Evolutionary conservation across 2,113 vertebrate species (phyloP), one percentile per base, ranked within the genome.

Genomic region (Gnathonemus longibarbis): DNA sequence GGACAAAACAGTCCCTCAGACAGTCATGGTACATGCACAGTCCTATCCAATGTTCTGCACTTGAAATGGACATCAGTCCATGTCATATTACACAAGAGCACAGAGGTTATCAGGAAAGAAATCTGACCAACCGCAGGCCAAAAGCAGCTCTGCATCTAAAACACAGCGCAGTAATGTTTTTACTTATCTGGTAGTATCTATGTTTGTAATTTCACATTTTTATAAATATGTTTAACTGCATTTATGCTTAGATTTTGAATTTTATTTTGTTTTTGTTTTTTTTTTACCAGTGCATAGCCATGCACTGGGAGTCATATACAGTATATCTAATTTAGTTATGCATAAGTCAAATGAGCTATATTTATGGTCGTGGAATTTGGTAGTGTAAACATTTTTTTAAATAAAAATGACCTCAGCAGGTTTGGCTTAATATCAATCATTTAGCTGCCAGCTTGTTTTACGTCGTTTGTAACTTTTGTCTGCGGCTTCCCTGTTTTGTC

Each of bases 401-500:
- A 42, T 42, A 80, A 42, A 42, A 80, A 80, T 42, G 35, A 80
- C 17, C 31, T 80, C 74, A 80, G 31, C 74, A 80, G 13, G 13
- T 13, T 80, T 2, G 74, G 35, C 5, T 42, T 39, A 42, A 42
- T 42, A 19, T 86, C 48, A 48, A 0, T 27, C 15, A 35, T 53
- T 17, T 11, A 87, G 31, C 15, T 53, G 15, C 27, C 5, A 15
- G 85, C 84, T 31, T 31, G 46, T 87, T n/a, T 50, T 86, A 10
- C 45, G 45, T 66, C 83, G 39, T 19, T 87, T 91, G 62, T 24
- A 21, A 19, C 17, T 83, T 10, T 85, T 50, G 45, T 87, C 84
- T 91, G 74, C 15, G 91, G 74, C 91, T 48, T 90, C 53, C 74
- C 35, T 89, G 45, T 90, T 66, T 19, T 90, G 35, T 92, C 9